phyloP scores from a whole-genome alignment of 2,113 vertebrate species.

The Vanacampus margaritifer region DNA sequence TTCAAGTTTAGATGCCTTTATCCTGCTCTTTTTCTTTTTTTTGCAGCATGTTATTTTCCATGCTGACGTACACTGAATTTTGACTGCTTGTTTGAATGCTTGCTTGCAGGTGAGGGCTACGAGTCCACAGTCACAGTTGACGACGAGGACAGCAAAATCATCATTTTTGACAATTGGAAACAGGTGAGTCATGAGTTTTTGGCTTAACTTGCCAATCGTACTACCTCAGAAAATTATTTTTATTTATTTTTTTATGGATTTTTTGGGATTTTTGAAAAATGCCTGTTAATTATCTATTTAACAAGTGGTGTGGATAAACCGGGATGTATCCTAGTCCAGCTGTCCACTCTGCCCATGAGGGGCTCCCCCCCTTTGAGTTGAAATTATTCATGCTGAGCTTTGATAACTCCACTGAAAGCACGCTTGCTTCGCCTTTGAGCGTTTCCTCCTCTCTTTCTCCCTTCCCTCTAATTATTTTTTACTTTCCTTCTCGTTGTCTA shows the following conservation, averaged over 20 bases:
- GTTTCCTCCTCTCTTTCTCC: slow-evolving; percentile 7
- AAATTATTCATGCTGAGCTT: slow-evolving; percentile 39
- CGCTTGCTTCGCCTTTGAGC: not conserved
- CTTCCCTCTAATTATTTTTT: not conserved
- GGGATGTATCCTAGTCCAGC: slow-evolving; percentile 32
- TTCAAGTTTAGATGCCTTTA: not conserved
- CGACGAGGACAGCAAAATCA: slow-evolving; percentile 74
- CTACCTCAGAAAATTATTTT: too few species aligned
- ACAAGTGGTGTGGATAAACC: slow-evolving; percentile 17
- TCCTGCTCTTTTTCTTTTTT: not conserved
- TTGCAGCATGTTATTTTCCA: not conserved
- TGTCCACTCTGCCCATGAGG: slow-evolving; percentile 36
- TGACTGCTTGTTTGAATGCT: not conserved
- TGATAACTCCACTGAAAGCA: slow-evolving; percentile 19
- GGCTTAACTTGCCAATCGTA: not conserved
- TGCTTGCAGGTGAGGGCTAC: slow-evolving; percentile 72
- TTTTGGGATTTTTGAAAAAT: too few species aligned
- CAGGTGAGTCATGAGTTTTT: slow-evolving; percentile 56
- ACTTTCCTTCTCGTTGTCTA: slow-evolving; percentile 13
- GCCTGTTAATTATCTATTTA: slow-evolving; percentile 42
- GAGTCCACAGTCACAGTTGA: slow-evolving; percentile 71
- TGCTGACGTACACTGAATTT: not conserved
- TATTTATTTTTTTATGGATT: too few species aligned
- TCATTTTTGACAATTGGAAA: slow-evolving; percentile 78
- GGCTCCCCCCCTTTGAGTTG: slow-evolving; percentile 20